Evolutionary conservation across 2,797 vertebrate genomes (phyloP).

Genomic region (Esox lucius): DNA sequence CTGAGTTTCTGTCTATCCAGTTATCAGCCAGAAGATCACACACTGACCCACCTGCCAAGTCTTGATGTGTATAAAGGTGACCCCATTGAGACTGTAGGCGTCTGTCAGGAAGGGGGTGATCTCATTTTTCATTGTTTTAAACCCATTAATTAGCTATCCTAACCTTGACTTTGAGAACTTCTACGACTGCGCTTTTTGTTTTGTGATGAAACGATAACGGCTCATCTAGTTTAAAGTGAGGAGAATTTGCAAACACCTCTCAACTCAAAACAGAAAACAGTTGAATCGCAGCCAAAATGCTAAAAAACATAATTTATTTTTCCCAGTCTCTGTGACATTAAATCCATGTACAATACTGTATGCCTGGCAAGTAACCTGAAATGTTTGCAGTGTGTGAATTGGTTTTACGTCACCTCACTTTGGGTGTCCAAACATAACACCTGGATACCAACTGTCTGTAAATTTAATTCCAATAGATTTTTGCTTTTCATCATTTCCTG

Average conservation of each 20-base stretch:
- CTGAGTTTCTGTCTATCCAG: slow-evolving; percentile 36
- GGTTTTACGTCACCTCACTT: slow-evolving; percentile 73
- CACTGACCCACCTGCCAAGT: slow-evolving; percentile 78
- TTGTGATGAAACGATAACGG: slow-evolving; percentile 30
- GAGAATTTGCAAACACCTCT: slow-evolving; percentile 39
- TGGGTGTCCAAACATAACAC: slow-evolving; percentile 69
- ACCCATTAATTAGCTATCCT: slow-evolving; percentile 21
- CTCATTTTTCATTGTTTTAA: slow-evolving; percentile 36
- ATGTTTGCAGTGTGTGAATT: slow-evolving; percentile 69
- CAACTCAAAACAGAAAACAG: slow-evolving; percentile 19
- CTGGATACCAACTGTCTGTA: slow-evolving; percentile 76
- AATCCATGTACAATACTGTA: slow-evolving; percentile 61
- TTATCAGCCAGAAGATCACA: slow-evolving; percentile 71
- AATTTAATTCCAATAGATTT: slow-evolving; percentile 78
- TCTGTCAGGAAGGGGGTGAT: slow-evolving; percentile 15
- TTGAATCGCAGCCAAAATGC: slow-evolving; percentile 44
- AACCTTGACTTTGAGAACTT: slow-evolving; percentile 26
- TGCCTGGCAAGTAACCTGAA: slow-evolving; percentile 61
- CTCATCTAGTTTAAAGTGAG: slow-evolving; percentile 31
- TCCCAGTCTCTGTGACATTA: slow-evolving; percentile 52
- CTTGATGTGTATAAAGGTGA: slow-evolving; percentile 75
- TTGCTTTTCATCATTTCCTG: slow-evolving; percentile 58
- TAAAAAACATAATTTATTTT: slow-evolving; percentile 43
- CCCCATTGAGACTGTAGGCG: slow-evolving; percentile 51
- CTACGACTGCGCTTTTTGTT: background rate